Conservation (phyloP, 2,113 vertebrate genomes). For the Phoxinus phoxinus region DNA sequence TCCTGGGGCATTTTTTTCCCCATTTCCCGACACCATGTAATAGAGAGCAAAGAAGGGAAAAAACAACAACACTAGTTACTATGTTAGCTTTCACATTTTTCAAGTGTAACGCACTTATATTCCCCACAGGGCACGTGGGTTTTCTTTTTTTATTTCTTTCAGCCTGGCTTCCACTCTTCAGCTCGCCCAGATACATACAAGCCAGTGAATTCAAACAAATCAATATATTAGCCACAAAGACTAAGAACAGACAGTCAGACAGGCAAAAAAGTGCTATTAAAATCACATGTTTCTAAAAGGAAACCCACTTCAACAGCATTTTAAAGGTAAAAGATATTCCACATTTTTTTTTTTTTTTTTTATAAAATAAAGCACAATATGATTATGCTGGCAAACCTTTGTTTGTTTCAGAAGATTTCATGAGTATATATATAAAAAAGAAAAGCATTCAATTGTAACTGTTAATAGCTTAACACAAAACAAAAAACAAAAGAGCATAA, state of each 20-base stretch:
- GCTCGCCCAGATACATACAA: background rate
- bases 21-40: constrained; percentile 1
- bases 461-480: background rate
- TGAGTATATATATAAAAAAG: background rate
- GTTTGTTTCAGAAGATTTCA: background rate
- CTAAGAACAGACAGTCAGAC: background rate
- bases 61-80: background rate
- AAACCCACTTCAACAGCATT: background rate
- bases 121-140: background rate
- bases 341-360: too few species aligned
- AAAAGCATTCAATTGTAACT: background rate
- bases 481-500: background rate
- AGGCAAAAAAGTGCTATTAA: background rate
- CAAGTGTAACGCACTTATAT: background rate
- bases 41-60: constrained; percentile 21
- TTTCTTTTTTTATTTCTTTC: background rate
- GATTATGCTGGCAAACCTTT: background rate
- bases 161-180: background rate
- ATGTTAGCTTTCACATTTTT: constrained; percentile 36
- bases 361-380: background rate
- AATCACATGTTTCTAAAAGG: constrained; percentile 1
- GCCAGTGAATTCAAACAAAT: background rate
- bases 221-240: background rate
- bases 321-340: background rate
- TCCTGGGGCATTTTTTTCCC: constrained; percentile 24